Evolutionary conservation across 2,888 invertebrate species (phyloP).

Genomic region (Tenthredo mesomela): DNA sequence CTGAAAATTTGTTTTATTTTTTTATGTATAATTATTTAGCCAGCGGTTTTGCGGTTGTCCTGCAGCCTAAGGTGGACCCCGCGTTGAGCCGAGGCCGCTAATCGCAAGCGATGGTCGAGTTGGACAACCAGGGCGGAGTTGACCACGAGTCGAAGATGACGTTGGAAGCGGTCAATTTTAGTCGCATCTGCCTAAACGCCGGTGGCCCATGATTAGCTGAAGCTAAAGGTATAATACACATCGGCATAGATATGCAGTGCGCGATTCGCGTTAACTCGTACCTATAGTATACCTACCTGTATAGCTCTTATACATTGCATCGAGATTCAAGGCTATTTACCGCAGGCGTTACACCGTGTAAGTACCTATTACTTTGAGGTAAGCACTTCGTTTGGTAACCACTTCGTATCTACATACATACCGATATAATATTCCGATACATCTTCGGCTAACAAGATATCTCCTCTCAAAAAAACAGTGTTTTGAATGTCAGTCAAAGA

Average conservation of each 20-base stretch:
- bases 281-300: not conserved
- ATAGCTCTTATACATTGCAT: not conserved
- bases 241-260: conserved; percentile 19
- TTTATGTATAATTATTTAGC: conserved; percentile 9
- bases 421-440: not conserved
- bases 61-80: conserved; percentile 24
- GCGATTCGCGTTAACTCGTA: not conserved
- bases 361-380: conserved; percentile 45
- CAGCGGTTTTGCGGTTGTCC: conserved; percentile 6
- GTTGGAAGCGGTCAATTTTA: conserved; percentile 57
- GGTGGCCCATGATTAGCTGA: conserved; percentile 67
- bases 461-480: not conserved
- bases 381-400: conserved; percentile 18
- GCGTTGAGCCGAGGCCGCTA: not conserved
- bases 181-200: conserved; percentile 73
- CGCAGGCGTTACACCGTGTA: conserved; percentile 40
- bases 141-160: conserved; percentile 45
- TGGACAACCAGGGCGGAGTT: conserved; percentile 37
- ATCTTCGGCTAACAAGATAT: conserved; percentile 38
- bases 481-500: not conserved
- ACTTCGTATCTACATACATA: conserved; percentile 8
- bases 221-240: conserved; percentile 47
- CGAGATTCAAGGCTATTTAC: not conserved
- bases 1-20: not conserved
- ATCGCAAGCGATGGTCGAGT: not conserved